Evolutionary conservation across 2,113 vertebrate species (phyloP), one percentile per base, ranked within the genome.

Genomic region (Spea bombifrons): DNA sequence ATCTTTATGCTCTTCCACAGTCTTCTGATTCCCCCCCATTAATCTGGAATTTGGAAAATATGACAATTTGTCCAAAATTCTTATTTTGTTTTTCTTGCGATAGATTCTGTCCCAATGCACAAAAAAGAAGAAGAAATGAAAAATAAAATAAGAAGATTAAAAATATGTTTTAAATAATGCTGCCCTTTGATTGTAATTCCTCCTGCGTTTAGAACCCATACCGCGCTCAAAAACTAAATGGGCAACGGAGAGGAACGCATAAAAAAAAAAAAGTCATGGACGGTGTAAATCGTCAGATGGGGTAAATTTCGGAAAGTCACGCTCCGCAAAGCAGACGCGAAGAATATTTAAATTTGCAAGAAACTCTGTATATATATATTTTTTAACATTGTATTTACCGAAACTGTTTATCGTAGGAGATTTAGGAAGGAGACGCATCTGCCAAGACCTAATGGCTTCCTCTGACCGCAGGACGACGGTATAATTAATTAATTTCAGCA

Each of bases 381-480:
- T 13, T 59, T 59, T 12, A 70, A 70, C 47, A 50, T 8, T 50
- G 47, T 49, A n/a, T 70, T 50, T 70, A 48, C 46, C 17, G 47
- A 70, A 50, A n/a, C 67, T 70, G 50, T 70, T 70, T 70, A n/a
- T 16, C 7, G 8, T 4, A 15, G 16, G 67, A 12, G 15, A 69
- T 69, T 17, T 69, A 69, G 10, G 12, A 70, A 49, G 13, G 48
- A 70, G 17, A 8, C 67, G 4, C 8, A 3, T 8, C 47, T 70
- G 67, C 67, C 67, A 70, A 70, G 46, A 70, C 46, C 46, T 70
- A 70, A 70, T 70, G 48, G 48, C 48, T 70, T 70, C 47, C 67
- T 70, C n/a, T 70, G 67, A 70, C 67, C 67, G 50, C 48, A 70
- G 48, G 6, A 70, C 17, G 47, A 70, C 67, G 50, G 50, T 50